Percentiles rank a stretch among this genome's conserved stretches.
Conservation (phyloP, 2,113 vertebrate species). For the Cariama cristata region DNA sequence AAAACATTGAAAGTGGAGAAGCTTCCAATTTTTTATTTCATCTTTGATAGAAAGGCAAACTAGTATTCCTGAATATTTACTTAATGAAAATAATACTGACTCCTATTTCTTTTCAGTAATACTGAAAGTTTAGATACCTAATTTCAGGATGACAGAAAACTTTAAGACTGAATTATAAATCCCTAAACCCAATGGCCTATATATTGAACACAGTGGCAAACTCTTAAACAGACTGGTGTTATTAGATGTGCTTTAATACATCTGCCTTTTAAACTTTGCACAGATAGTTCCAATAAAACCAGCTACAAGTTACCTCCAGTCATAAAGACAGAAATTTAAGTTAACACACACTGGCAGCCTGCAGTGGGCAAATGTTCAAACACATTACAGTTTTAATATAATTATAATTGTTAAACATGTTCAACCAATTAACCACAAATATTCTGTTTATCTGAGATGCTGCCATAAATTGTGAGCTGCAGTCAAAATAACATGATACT, state of each 20-base stretch:
- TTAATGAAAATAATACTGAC: background rate
- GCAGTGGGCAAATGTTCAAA: slow-evolving; percentile 71
- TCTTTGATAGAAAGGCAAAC: background rate
- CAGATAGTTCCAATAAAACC: background rate
- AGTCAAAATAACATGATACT: slow-evolving; percentile 67
- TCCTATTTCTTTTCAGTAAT: background rate
- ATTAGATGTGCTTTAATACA: background rate
- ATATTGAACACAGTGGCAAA: background rate
- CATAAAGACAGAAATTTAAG: slow-evolving; percentile 39
- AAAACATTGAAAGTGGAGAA: background rate
- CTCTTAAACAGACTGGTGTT: background rate
- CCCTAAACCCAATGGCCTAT: background rate
- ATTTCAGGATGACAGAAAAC: background rate
- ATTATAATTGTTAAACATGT: slow-evolving; percentile 75
- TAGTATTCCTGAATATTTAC: slow-evolving; percentile 8
- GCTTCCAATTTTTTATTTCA: background rate
- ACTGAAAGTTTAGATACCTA: background rate
- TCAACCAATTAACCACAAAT: slow-evolving; percentile 80
- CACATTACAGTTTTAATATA: slow-evolving; percentile 73
- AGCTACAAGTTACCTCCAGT: background rate
- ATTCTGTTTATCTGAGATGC: slow-evolving; percentile 76
- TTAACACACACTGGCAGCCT: slow-evolving; percentile 47
- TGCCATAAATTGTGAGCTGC: slow-evolving; percentile 71
- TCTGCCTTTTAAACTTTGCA: background rate
- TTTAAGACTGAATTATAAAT: background rate